Percentiles rank a stretch among this genome's conserved stretches.
These are phyloP conservation scores for Pteropus rufus DNA, from an alignment of 2,797 vertebrate genomes.

Conservation along the genomic window DNA sequence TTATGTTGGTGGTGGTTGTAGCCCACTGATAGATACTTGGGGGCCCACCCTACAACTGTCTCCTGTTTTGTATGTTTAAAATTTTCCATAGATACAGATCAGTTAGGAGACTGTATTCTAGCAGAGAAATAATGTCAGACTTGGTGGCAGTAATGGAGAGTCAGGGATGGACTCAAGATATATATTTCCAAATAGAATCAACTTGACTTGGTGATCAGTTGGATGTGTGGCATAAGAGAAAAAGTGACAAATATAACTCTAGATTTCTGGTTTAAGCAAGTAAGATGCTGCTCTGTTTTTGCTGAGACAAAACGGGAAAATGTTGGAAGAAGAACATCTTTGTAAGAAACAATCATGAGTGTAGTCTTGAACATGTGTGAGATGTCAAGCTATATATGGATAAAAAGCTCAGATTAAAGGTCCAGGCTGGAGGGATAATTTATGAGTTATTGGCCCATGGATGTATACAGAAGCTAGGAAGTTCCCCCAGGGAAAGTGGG, in stretches of 20 bases:
- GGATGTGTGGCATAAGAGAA: not conserved
- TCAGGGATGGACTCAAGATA: not conserved
- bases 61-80: not conserved
- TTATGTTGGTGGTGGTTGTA: not conserved
- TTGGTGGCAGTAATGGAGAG: not conserved
- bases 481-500: not conserved
- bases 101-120: not conserved
- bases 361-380: not conserved
- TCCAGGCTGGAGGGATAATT: not conserved
- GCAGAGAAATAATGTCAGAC: not conserved
- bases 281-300: not conserved
- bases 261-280: not conserved
- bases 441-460: not conserved
- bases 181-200: not conserved
- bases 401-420: not conserved
- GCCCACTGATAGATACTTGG: no score
- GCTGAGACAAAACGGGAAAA: not conserved
- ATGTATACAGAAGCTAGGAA: not conserved
- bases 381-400: not conserved
- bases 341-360: not conserved
- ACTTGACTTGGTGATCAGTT: not conserved
- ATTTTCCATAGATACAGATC: not conserved
- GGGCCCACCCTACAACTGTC: not conserved
- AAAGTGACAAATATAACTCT: not conserved
- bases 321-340: not conserved